A percentile compares a stretch with the other conserved stretches of the same genome.
Evolutionary conservation across 2,797 vertebrate species (phyloP).

Genomic region (Falco berigora): DNA sequence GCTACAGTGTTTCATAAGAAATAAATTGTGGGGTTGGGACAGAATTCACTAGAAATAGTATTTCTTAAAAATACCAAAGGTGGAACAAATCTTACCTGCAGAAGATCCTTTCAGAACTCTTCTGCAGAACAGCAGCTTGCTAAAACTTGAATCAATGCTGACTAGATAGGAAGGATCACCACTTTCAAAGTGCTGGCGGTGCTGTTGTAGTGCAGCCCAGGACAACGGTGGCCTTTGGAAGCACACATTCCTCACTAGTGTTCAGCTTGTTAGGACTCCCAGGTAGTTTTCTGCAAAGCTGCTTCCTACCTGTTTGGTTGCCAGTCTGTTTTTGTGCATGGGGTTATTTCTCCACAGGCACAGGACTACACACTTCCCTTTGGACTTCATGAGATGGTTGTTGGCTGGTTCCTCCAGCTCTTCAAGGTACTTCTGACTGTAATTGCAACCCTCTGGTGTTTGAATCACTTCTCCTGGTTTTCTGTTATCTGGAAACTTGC

Average conservation of each 20-base stretch:
- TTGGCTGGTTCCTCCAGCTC: neutral
- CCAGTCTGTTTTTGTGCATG: neutral
- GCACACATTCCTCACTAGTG: accelerated
- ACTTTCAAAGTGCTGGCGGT: neutral
- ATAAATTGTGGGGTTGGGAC: neutral
- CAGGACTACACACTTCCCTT: neutral
- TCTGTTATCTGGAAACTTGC: neutral
- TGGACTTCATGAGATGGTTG: neutral
- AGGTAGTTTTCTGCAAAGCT: neutral
- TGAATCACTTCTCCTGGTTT: neutral
- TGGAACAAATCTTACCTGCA: neutral
- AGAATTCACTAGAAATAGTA: neutral
- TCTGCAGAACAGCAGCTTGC: neutral
- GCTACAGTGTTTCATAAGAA: neutral
- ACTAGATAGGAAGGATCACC: too few species aligned
- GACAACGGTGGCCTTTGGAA: neutral
- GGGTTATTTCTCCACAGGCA: neutral
- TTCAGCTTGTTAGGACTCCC: neutral
- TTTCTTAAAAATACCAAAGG: neutral
- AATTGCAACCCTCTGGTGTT: neutral
- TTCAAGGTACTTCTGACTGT: neutral
- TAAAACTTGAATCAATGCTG: neutral
- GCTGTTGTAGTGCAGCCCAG: neutral
- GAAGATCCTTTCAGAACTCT: neutral
- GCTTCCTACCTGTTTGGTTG: neutral